Base-by-base conservation (phyloP, 2,888 invertebrate genomes). In the Eristalis pertinax region DNA sequence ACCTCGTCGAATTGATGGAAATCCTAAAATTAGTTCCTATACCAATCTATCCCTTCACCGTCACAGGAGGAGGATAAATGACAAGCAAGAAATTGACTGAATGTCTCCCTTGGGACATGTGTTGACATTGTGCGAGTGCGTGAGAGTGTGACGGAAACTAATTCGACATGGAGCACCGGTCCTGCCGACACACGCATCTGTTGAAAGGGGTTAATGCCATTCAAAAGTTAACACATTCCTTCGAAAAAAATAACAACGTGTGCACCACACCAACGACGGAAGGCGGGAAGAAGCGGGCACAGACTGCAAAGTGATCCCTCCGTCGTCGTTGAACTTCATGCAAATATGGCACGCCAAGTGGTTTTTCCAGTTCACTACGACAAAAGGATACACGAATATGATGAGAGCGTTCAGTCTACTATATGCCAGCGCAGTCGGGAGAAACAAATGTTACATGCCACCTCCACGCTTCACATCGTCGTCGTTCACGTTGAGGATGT, bases 291-390 rank as follows among this genome's bases (percentile, higher is more conserved):
- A 50, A 50, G 22, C 41, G 43, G 38, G 58, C 41, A 43, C 41
- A 41, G 32, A 69, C 19, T 19, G 50, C 8, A 63, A 76, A 62
- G 43, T 62, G 60, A 76, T 76, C 68, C 77, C 38, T 77, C 68
- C 43, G 67, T 24, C 43, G 67, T 24, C 56, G 35, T 70, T 64
- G 32, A 35, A 64, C 15, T 64, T 50, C 32, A 63, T 35, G 35
- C 38, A 22, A 65, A 38, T 65, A 41, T 72, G 65, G 29, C 26
- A 65, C 41, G 7, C 29, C 70, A 32, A 79, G 65, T 70, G 65
- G 60, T 60, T 79, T 72, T 72, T 79, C 72, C 79, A 70, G 65
- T 79, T 79, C 72, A 60, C 79, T 72, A 50, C 77, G 56, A 78
- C 35, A 78, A 38, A 77, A 56, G 32, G 38, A 64, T 78, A 70